A percentile compares a stretch with the other conserved stretches of the same genome.
phyloP scores from a whole-genome alignment of 1,140 invertebrate species.

The Rhagoletis zephyria region DNA sequence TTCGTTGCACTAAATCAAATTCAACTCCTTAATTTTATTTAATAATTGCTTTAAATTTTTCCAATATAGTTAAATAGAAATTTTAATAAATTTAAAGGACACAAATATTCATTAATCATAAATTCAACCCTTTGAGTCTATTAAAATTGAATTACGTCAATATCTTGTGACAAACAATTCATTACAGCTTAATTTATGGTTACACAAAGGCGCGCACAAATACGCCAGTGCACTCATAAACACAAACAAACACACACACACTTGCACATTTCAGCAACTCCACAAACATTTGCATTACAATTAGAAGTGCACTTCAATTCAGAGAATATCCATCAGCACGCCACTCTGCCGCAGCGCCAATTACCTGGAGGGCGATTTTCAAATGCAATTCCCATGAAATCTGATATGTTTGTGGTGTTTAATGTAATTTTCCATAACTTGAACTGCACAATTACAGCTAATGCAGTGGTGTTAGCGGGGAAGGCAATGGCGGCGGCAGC shows the following conservation, averaged over 20 bases:
- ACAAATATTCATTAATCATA: neutral
- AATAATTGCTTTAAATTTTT: no score
- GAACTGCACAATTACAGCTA: neutral
- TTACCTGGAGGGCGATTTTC: constrained; percentile 44
- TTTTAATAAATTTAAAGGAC: neutral
- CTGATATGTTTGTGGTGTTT: constrained; percentile 45
- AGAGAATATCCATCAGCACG: constrained; percentile 21
- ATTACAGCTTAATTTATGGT: constrained; percentile 33
- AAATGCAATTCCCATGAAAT: constrained; percentile 48
- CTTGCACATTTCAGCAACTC: neutral
- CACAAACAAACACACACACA: neutral
- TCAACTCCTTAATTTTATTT: no score
- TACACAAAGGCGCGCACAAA: neutral
- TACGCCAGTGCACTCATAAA: neutral
- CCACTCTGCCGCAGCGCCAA: constrained; percentile 6
- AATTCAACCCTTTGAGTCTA: constrained; percentile 36
- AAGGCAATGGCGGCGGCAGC: neutral
- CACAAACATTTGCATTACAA: constrained; percentile 32
- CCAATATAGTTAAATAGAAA: neutral
- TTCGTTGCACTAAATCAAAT: no score
- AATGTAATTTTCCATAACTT: constrained; percentile 45
- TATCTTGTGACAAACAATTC: constrained; percentile 27
- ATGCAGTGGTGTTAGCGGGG: neutral
- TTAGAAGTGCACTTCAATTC: constrained; percentile 42
- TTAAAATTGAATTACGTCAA: constrained; percentile 49